These are phyloP conservation scores for Daphoenositta chrysoptera DNA, from an alignment of 2,113 vertebrate genomes.

Conservation along the genomic window DNA sequence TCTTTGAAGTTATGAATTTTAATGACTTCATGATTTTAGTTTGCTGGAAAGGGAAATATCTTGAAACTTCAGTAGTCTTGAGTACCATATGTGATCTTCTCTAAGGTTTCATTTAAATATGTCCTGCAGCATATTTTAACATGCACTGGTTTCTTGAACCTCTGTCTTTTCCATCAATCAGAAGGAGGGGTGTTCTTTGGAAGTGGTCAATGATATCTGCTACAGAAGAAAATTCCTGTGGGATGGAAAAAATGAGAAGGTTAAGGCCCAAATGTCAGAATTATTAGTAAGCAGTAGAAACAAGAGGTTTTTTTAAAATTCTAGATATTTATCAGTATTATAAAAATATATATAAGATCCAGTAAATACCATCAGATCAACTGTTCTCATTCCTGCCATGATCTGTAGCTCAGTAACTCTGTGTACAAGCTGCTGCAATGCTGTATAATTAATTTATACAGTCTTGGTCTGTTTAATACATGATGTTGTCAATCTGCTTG, in stretches of 20 bases:
- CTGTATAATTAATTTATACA: not conserved
- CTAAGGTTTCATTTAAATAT: conserved; percentile 44
- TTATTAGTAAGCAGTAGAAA: not conserved
- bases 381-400: not conserved
- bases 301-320: not conserved
- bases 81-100: not conserved
- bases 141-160: conserved; percentile 86
- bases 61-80: not conserved
- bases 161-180: conserved; percentile 93
- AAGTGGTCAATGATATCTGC: conserved; percentile 85
- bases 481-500: not conserved
- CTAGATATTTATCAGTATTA: not conserved
- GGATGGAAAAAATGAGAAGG: not conserved
- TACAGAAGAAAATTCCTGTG: conserved; percentile 82
- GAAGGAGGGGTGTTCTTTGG: conserved; percentile 83
- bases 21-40: not conserved
- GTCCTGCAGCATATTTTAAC: conserved; percentile 77
- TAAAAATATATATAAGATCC: not conserved
- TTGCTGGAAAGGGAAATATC: not conserved
- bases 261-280: not conserved
- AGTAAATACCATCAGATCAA: not conserved
- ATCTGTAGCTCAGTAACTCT: not conserved
- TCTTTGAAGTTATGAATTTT: conserved; percentile 29
- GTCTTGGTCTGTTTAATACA: not conserved
- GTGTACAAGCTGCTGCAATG: not conserved